Evolutionary conservation across 2,113 vertebrate species (phyloP).

Genomic region (Nesoenas mayeri): DNA sequence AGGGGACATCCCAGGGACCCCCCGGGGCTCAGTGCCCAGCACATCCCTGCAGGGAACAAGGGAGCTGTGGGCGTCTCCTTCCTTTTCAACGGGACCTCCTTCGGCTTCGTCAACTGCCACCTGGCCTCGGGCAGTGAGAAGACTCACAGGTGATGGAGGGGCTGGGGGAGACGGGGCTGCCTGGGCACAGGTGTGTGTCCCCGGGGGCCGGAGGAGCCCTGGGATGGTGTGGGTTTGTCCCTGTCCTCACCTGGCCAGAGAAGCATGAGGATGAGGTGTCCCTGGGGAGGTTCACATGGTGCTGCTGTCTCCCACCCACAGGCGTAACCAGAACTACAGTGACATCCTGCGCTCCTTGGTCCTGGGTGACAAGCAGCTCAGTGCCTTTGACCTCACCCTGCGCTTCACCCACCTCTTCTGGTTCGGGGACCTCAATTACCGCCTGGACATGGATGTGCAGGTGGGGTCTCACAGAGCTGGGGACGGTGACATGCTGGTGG

Average conservation of each 20-base stretch:
- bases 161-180: accelerated
- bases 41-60: conserved; percentile 79
- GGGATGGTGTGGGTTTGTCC: not conserved
- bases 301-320: not conserved
- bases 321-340: conserved; percentile 72
- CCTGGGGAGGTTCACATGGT: accelerated
- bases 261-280: not conserved
- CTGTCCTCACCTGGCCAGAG: not conserved
- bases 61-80: conserved; percentile 86
- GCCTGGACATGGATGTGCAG: conserved; percentile 68
- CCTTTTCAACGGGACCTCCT: conserved; percentile 82
- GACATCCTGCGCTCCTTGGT: conserved; percentile 66
- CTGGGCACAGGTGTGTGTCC: accelerated
- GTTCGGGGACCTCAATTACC: conserved; percentile 72
- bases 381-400: conserved; percentile 60
- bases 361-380: conserved; percentile 63
- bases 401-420: conserved; percentile 74
- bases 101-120: conserved; percentile 90
- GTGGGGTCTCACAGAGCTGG: not conserved
- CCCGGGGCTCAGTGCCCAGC: not conserved
- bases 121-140: conserved; percentile 88
- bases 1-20: not conserved
- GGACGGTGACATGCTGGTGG: accelerated
- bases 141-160: conserved; percentile 76
- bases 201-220: not conserved